A percentile compares a stretch with the other conserved stretches of the same genome.
These are phyloP conservation scores for Rhysida immarginata DNA, from an alignment of 1,140 invertebrate species.

Conservation along the genomic window DNA sequence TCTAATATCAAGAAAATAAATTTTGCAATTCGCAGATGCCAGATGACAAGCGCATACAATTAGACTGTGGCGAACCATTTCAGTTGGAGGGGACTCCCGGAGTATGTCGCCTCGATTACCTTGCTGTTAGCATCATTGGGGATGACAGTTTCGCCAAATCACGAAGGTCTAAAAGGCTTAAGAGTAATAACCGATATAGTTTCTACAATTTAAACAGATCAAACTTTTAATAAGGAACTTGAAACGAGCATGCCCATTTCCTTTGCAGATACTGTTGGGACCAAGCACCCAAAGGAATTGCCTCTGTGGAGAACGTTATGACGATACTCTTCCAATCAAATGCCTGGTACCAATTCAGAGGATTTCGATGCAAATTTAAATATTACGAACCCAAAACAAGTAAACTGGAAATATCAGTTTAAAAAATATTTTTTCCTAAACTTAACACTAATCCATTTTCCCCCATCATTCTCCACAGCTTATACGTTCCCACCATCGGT, in stretches of 20 bases:
- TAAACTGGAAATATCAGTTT: too few relatives aligned
- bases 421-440: too few relatives aligned
- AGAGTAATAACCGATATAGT: too few relatives aligned
- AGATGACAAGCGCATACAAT: neutral
- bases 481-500: too few relatives aligned
- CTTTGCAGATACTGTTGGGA: neutral
- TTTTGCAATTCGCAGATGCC: neutral
- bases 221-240: too few relatives aligned
- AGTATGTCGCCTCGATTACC: neutral
- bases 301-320: neutral
- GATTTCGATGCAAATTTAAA: neutral
- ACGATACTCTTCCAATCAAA: neutral
- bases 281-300: neutral
- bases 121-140: conserved; percentile 1
- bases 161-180: too few relatives aligned
- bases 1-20: too few relatives aligned
- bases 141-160: neutral
- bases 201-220: too few relatives aligned
- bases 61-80: conserved; percentile 1
- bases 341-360: neutral
- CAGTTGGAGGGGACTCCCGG: neutral
- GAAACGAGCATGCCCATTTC: too few relatives aligned
- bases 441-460: too few relatives aligned
- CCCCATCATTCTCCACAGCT: too few relatives aligned
- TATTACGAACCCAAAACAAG: neutral